phyloP scores from a whole-genome alignment of 2,888 invertebrate species.

The Reticulitermes lucifugus region DNA sequence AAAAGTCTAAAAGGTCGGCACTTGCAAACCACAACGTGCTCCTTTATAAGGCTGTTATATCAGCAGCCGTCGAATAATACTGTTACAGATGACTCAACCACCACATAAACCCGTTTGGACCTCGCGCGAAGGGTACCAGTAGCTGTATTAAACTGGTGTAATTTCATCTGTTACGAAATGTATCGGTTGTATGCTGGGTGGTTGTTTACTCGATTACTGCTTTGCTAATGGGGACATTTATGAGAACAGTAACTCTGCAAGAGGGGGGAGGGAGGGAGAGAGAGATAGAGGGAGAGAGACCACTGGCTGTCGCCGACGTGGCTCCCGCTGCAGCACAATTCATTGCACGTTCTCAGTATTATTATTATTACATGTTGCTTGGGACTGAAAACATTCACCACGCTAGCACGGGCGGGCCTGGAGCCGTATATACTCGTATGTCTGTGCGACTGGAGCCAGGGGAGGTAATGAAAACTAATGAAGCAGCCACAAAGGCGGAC shows the following conservation, averaged over 20 bases:
- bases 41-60: neutral
- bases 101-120: slow-evolving; percentile 14
- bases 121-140: neutral
- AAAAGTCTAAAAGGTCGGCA: too few relatives aligned
- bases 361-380: slow-evolving; percentile 38
- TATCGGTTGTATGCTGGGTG: neutral
- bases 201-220: slow-evolving; percentile 41
- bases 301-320: neutral
- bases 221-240: slow-evolving; percentile 41
- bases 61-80: neutral
- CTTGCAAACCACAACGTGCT: too few relatives aligned
- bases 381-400: slow-evolving; percentile 38
- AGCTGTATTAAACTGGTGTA: neutral
- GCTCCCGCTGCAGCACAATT: slow-evolving; percentile 30
- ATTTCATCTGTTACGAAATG: slow-evolving; percentile 19
- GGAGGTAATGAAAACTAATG: slow-evolving; percentile 50
- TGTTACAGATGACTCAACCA: slow-evolving; percentile 16
- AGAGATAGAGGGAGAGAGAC: neutral
- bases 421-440: neutral
- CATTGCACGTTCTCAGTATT: slow-evolving; percentile 37
- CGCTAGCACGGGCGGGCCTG: neutral
- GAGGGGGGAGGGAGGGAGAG: too few relatives aligned
- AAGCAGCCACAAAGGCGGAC: slow-evolving; percentile 41
- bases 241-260: slow-evolving; percentile 44
- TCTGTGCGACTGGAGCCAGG: neutral